Conservation (phyloP, 2,888 invertebrate species). For the Oscheius sp. region DNA sequence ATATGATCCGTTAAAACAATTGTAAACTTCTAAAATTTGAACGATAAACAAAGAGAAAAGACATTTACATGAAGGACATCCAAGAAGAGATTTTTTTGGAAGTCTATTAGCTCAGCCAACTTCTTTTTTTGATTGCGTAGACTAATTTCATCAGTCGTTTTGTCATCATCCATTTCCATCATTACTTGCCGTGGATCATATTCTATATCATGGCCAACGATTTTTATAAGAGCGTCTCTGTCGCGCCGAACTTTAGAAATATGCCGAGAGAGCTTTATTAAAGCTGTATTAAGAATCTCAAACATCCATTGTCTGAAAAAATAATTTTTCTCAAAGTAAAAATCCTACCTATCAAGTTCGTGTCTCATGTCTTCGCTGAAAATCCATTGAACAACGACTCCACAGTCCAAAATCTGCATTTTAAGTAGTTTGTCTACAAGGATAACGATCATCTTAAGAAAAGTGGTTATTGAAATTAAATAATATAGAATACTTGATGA, state of each 20-base stretch:
- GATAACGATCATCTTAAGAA: slow-evolving; percentile 86
- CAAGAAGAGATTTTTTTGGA: slow-evolving; percentile 60
- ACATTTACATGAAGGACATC: slow-evolving; percentile 60
- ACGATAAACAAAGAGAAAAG: slow-evolving; percentile 32
- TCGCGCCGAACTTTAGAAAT: slow-evolving; percentile 44
- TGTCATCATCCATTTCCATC: background rate
- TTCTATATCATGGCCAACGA: slow-evolving; percentile 4
- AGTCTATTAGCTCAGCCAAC: slow-evolving; percentile 40
- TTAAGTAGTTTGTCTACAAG: slow-evolving; percentile 95
- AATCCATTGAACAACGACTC: slow-evolving; percentile 92
- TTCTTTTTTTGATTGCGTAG: slow-evolving; percentile 39
- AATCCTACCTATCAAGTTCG: slow-evolving; percentile 53
- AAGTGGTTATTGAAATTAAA: background rate
- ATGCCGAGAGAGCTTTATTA: slow-evolving; percentile 86
- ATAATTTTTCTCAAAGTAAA: background rate
- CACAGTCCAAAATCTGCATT: slow-evolving; percentile 94
- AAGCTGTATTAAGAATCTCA: slow-evolving; percentile 94
- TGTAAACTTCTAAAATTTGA: slow-evolving; percentile 81
- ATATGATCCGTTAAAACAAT: slow-evolving; percentile 95
- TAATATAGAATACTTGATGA: slow-evolving; percentile 76
- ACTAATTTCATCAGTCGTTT: slow-evolving; percentile 19
- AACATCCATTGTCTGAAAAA: slow-evolving; percentile 84
- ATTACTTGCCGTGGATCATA: background rate
- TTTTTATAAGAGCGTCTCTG: slow-evolving; percentile 35
- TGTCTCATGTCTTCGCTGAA: slow-evolving; percentile 65